A percentile compares a stretch with the other conserved stretches of the same genome.
These are phyloP conservation scores for Archaeoteleia sp. DNA, from an alignment of 2,888 invertebrate species.

Conservation along the genomic window DNA sequence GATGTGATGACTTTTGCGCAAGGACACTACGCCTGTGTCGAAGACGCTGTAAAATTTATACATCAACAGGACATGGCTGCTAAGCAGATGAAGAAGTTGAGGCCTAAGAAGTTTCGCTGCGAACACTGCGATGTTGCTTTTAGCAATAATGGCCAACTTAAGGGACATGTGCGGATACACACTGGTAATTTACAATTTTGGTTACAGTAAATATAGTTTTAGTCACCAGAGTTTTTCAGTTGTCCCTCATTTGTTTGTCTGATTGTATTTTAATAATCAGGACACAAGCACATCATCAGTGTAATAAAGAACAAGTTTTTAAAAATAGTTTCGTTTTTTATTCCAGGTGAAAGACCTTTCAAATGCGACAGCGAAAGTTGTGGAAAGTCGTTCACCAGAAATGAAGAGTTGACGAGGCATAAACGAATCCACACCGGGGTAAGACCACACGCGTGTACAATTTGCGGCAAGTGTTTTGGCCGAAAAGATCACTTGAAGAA, in stretches of 20 bases:
- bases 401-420: slow-evolving; percentile 94
- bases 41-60: slow-evolving; percentile 63
- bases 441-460: slow-evolving; percentile 88
- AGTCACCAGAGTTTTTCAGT: slow-evolving; percentile 1
- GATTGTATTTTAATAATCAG: slow-evolving; percentile 5
- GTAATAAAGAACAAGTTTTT: neutral
- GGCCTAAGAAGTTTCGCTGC: slow-evolving; percentile 94
- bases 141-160: slow-evolving; percentile 94
- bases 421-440: slow-evolving; percentile 92
- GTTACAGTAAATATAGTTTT: slow-evolving; percentile 2
- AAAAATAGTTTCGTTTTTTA: slow-evolving; percentile 20
- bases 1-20: too few species aligned
- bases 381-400: slow-evolving; percentile 92
- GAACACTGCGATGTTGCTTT: slow-evolving; percentile 92
- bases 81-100: slow-evolving; percentile 79
- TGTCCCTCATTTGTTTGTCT: neutral
- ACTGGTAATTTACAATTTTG: slow-evolving; percentile 78
- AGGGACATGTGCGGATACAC: slow-evolving; percentile 93
- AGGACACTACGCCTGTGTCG: too few species aligned
- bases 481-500: slow-evolving; percentile 96
- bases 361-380: slow-evolving; percentile 90
- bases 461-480: slow-evolving; percentile 95
- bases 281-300: too few species aligned
- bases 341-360: slow-evolving; percentile 88
- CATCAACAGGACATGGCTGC: slow-evolving; percentile 64